A percentile compares a stretch with the other conserved stretches of the same genome.
Evolutionary conservation across 2,797 vertebrate species (phyloP).

Genomic region (Tapera naevia): DNA sequence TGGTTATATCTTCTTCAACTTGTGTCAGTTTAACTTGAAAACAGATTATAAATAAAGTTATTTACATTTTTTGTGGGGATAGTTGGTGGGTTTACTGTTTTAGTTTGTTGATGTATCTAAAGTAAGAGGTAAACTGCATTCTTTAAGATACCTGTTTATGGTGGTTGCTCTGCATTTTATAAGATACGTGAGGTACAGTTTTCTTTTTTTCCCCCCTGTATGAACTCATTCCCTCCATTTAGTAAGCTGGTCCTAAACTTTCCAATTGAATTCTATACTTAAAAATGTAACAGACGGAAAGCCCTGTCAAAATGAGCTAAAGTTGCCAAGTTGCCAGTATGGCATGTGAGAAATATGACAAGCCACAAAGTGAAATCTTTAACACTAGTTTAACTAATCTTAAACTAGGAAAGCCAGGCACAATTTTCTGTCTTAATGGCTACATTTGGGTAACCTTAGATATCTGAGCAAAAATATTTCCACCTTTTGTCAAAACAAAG

Average conservation of each 20-base stretch:
- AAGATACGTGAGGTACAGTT: background rate
- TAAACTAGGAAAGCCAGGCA: background rate
- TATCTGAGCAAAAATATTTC: background rate
- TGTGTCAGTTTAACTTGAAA: constrained; percentile 25
- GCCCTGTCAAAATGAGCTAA: background rate
- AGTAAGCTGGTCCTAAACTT: background rate
- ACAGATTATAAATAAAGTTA: constrained; percentile 44
- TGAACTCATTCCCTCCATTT: background rate
- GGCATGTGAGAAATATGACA: background rate
- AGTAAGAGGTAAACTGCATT: background rate
- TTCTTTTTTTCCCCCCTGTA: background rate
- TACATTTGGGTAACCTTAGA: background rate
- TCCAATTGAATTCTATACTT: background rate
- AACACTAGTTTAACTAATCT: background rate
- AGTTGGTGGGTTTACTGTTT: background rate
- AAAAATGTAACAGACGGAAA: background rate
- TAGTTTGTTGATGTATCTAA: background rate
- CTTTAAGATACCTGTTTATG: background rate
- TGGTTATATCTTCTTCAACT: background rate
- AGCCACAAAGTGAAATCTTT: background rate
- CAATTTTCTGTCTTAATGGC: background rate
- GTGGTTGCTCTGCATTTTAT: background rate
- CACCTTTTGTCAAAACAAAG: background rate
- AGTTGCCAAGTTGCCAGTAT: background rate
- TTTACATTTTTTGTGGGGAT: constrained; percentile 42